A percentile compares a stretch with the other conserved stretches of the same genome.
Conservation (phyloP, 2,797 vertebrate species). For the Vultur gryphus region DNA sequence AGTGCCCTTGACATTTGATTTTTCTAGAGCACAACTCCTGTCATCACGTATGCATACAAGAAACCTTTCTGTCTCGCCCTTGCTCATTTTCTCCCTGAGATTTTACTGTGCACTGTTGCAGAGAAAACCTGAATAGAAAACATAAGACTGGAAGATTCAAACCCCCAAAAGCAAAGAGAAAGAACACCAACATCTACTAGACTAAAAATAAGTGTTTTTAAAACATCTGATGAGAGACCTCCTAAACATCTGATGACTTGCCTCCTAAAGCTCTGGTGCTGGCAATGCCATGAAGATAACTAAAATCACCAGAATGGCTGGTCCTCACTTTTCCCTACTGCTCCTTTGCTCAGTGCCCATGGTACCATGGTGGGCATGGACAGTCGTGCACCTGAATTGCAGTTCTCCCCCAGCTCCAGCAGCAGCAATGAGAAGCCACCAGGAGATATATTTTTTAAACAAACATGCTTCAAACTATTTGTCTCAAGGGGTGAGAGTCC, state of each 20-base stretch:
- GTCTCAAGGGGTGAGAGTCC: background rate
- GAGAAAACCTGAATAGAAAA: background rate
- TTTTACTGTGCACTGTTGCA: background rate
- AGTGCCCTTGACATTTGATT: background rate
- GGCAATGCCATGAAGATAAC: background rate
- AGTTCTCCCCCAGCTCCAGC: background rate
- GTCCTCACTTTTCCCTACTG: background rate
- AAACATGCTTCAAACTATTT: background rate
- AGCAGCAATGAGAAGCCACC: background rate
- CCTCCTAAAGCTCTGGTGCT: background rate
- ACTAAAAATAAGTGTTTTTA: background rate
- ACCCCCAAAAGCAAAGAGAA: background rate
- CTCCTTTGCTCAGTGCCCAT: background rate
- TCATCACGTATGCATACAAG: accelerated
- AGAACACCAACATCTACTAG: background rate
- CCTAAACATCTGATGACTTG: background rate
- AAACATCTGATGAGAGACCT: background rate
- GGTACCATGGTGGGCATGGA: accelerated
- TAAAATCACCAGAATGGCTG: background rate
- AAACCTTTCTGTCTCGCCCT: background rate
- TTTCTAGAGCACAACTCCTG: background rate
- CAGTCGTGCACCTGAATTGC: accelerated
- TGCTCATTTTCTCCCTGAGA: background rate
- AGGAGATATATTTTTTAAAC: background rate
- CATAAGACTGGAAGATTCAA: background rate